Percentiles rank a stretch among this genome's conserved stretches.
These are phyloP conservation scores for Gallinago media DNA, from an alignment of 2,113 vertebrate genomes.

Conservation along the genomic window DNA sequence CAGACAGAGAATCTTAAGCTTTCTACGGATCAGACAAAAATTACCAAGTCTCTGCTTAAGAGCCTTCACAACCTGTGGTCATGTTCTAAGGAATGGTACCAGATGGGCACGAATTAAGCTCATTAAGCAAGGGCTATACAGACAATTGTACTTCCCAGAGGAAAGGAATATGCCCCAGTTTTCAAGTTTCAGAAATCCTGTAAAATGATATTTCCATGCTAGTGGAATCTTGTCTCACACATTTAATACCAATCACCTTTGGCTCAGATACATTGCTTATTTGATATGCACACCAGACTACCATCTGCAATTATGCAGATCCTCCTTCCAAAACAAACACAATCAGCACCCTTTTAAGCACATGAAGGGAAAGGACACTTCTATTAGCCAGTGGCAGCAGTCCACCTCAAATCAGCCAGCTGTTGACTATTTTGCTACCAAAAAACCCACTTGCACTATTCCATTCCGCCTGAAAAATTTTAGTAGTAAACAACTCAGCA, in stretches of 20 bases:
- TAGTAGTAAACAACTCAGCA: not conserved
- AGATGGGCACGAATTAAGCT: not conserved
- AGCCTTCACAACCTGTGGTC: not conserved
- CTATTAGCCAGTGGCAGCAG: not conserved
- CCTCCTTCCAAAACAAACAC: not conserved
- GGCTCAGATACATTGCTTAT: not conserved
- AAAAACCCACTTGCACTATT: not conserved
- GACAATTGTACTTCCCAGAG: not conserved
- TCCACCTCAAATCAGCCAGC: not conserved
- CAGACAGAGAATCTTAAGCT: not conserved
- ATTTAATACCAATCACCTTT: not conserved
- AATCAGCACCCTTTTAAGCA: not conserved
- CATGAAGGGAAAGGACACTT: not conserved
- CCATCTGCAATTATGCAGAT: not conserved
- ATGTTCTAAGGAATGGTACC: not conserved
- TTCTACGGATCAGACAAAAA: not conserved
- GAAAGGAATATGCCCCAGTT: not conserved
- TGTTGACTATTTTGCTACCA: not conserved
- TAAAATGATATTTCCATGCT: not conserved
- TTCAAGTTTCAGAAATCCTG: not conserved
- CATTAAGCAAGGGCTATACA: not conserved
- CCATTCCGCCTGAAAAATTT: not conserved
- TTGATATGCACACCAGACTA: not conserved
- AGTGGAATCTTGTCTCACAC: not conserved
- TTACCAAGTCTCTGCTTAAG: not conserved